Percentiles rank a stretch among this genome's conserved stretches.
phyloP scores from a whole-genome alignment of 2,113 vertebrate species.

The Xiphophorus couchianus region DNA sequence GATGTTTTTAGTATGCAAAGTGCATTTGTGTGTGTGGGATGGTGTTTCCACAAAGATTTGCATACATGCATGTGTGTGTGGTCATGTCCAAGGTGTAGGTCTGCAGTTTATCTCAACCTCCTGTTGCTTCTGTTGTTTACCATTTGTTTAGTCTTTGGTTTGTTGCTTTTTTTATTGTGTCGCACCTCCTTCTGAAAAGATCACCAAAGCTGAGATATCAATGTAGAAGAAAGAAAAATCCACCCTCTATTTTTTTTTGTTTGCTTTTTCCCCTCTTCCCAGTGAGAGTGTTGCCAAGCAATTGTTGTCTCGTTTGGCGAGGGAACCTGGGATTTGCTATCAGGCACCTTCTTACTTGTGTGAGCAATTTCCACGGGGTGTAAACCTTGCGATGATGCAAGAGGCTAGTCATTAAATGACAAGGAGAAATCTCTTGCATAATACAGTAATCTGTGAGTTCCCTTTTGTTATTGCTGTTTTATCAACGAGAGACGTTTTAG shows the following conservation, averaged over 20 bases:
- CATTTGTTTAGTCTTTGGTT: conserved; percentile 35
- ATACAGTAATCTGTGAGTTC: conserved; percentile 43
- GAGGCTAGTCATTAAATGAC: conserved; percentile 58
- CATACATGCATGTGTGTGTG: conserved; percentile 31
- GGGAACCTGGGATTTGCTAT: conserved; percentile 70
- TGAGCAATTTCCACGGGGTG: conserved; percentile 60
- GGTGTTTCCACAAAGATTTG: conserved; percentile 43
- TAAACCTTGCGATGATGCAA: conserved; percentile 67
- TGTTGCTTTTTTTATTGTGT: conserved; percentile 30
- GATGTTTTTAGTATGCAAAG: conserved; percentile 45
- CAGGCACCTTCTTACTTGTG: conserved; percentile 60
- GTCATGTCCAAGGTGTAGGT: neutral
- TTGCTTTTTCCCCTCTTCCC: conserved; percentile 50
- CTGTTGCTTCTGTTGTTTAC: conserved; percentile 36
- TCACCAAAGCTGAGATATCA: conserved; percentile 21
- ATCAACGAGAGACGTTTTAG: conserved; percentile 28
- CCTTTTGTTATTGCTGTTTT: conserved; percentile 31
- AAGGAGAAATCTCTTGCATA: conserved; percentile 61
- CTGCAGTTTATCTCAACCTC: conserved; percentile 25
- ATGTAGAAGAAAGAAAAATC: conserved; percentile 44
- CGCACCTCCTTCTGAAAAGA: conserved; percentile 27
- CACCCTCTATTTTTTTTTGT: conserved; percentile 24
- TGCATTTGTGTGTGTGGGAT: conserved; percentile 21
- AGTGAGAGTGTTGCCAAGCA: conserved; percentile 71
- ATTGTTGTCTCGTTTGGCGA: conserved; percentile 71